phyloP scores from a whole-genome alignment of 1,140 invertebrate species.

The Cotesia vestalis region DNA sequence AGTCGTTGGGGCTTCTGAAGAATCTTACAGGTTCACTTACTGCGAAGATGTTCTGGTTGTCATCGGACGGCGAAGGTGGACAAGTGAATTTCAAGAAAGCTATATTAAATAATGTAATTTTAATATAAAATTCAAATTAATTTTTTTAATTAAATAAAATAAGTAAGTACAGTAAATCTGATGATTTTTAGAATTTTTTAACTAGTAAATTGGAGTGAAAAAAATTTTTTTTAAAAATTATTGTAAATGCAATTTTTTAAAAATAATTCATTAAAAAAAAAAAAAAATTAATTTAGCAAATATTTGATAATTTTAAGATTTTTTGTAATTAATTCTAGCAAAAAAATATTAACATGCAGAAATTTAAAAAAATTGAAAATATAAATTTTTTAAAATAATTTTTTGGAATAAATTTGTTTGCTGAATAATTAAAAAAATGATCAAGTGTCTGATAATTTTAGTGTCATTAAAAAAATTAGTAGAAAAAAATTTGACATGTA shows the following conservation, averaged over 20 bases:
- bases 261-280: constrained; percentile 21
- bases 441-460: too few species aligned
- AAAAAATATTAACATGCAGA: neutral
- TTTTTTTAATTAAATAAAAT: too few species aligned
- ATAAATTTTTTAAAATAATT: too few species aligned
- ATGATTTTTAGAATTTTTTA: neutral
- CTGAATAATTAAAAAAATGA: too few species aligned
- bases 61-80: constrained; percentile 58
- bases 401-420: too few species aligned
- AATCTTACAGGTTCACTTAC: constrained; percentile 66
- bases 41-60: constrained; percentile 61
- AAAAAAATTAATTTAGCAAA: constrained; percentile 1
- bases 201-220: neutral
- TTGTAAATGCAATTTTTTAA: constrained; percentile 1
- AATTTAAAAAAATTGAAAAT: too few species aligned
- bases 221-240: neutral
- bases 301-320: neutral
- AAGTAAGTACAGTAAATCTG: too few species aligned
- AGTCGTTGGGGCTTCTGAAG: constrained; percentile 73
- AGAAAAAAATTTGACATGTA: too few species aligned
- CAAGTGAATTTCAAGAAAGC: constrained; percentile 76
- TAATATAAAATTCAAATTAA: too few species aligned
- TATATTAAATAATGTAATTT: constrained; percentile 41
- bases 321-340: too few species aligned
- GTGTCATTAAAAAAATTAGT: too few species aligned